A percentile compares a stretch with the other conserved stretches of the same genome.
phyloP scores from a whole-genome alignment of 2,888 invertebrate genomes.

The Hemithea aestivaria region DNA sequence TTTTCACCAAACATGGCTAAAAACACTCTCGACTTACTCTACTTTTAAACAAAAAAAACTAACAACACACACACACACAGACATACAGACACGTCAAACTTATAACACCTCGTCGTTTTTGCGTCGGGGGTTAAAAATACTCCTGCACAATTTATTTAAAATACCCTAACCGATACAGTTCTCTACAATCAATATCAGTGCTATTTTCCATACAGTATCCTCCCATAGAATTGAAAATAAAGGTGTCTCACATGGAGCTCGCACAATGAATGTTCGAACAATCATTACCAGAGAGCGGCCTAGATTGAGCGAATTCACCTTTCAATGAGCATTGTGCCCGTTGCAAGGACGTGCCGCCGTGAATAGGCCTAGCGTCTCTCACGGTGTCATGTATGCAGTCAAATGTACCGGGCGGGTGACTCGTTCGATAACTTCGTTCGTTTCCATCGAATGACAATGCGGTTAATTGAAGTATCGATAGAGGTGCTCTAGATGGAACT shows the following conservation, averaged over 20 bases:
- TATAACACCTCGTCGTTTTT: too few relatives aligned
- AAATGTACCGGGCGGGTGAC: slow-evolving; percentile 34
- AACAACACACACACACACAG: too few relatives aligned
- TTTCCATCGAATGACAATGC: slow-evolving; percentile 17
- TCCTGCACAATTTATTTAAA: too few relatives aligned
- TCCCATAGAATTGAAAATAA: slow-evolving; percentile 20
- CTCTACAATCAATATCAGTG: too few relatives aligned
- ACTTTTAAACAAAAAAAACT: too few relatives aligned
- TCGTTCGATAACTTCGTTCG: slow-evolving; percentile 52
- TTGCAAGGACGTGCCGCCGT: slow-evolving; percentile 47
- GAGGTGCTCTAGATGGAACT: too few relatives aligned
- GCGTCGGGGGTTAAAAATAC: too few relatives aligned
- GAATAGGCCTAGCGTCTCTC: slow-evolving; percentile 48
- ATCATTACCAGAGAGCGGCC: slow-evolving; percentile 36
- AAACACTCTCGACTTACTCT: too few relatives aligned
- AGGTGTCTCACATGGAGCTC: slow-evolving; percentile 26
- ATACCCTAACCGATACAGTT: too few relatives aligned
- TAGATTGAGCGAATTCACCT: slow-evolving; percentile 60
- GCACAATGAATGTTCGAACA: slow-evolving; percentile 35
- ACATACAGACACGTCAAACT: too few relatives aligned
- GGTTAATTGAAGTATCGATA: too few relatives aligned
- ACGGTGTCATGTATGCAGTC: slow-evolving; percentile 44
- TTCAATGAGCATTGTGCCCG: slow-evolving; percentile 60
- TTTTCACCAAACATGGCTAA: too few relatives aligned
- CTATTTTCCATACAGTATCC: slow-evolving; percentile 3